Evolutionary conservation across 2,888 invertebrate genomes (phyloP), one percentile per base, ranked within the genome.

Genomic region (Alloscopus bannaensis): DNA sequence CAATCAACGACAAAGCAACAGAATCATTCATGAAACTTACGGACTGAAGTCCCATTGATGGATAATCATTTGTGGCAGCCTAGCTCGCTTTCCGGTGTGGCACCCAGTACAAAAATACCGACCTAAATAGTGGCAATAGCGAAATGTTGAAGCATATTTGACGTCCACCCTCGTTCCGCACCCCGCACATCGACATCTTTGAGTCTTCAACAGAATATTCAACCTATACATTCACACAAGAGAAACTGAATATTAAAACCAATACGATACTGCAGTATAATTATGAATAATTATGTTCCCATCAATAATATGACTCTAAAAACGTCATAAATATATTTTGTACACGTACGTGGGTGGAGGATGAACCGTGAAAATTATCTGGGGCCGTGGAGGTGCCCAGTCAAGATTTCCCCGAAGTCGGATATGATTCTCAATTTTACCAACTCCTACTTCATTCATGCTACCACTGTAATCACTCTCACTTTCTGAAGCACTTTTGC

Each of bases 101-200:
- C 96, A 96, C 57, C 94, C 94, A 13, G 94, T 94, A 87, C 96
- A 96, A 88, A 95, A 94, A 88, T 93, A 94, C 87, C 94, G 92
- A 11, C 95, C 95, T 80, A 94, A 89, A 88, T 96, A 96, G 86
- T 94, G 93, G 87, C 95, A 95, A 87, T 94, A 95, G 18, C 95
- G 91, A 88, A 93, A 94, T 86, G 92, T 91, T 77, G 92, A 92
- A 13, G 93, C 91, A 87, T 93, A 94, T 82, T 92, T 91, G 3
- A 90, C 90, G 1, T 93, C 93, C 4, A 95, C 94, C 87, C 91
- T 92, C 91, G 93, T 93, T 0, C 95, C 94, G 89, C 95, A 96
- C 2, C 95, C 95, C 50, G 95, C 94, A 88, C 95, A 96, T 29
- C 93, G 90, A 87, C 92, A 93, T 86, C 93, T 93, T 88, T 96